Conservation (phyloP, 2,113 vertebrate genomes). For the Xerus inauris region DNA sequence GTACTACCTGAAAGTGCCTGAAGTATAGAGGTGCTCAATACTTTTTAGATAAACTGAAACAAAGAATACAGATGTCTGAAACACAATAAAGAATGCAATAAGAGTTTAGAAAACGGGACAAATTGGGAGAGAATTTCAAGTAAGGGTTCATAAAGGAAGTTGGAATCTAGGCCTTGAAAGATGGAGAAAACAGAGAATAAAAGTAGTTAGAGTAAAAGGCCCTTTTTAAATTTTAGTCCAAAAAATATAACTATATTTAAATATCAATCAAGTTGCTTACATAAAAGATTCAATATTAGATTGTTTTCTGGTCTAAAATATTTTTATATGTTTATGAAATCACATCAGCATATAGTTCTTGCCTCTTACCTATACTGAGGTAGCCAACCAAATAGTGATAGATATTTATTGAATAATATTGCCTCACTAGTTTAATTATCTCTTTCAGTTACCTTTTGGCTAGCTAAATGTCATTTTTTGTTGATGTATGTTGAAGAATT, state of each 20-base stretch:
- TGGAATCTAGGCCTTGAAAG: neutral
- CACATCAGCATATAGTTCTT: neutral
- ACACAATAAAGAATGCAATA: neutral
- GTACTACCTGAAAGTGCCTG: neutral
- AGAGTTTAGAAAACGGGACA: neutral
- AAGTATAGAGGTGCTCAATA: neutral
- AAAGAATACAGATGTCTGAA: neutral
- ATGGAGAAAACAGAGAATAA: neutral
- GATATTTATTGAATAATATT: slow-evolving; percentile 19
- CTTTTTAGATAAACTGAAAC: neutral
- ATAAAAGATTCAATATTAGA: neutral
- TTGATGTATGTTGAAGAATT: slow-evolving; percentile 34
- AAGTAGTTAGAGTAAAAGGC: neutral
- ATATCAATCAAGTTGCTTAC: neutral
- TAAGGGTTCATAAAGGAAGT: neutral
- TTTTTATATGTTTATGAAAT: slow-evolving; percentile 23
- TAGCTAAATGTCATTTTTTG: slow-evolving; percentile 10
- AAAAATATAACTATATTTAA: neutral
- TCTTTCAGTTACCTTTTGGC: neutral
- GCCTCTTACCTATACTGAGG: neutral
- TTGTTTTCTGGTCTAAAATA: neutral
- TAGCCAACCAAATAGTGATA: slow-evolving; percentile 37
- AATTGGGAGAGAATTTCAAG: neutral
- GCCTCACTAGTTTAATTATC: neutral
- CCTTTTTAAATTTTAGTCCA: neutral